Base-by-base conservation (phyloP, 1,140 invertebrate genomes). In the Metopolophium dirhodum region DNA sequence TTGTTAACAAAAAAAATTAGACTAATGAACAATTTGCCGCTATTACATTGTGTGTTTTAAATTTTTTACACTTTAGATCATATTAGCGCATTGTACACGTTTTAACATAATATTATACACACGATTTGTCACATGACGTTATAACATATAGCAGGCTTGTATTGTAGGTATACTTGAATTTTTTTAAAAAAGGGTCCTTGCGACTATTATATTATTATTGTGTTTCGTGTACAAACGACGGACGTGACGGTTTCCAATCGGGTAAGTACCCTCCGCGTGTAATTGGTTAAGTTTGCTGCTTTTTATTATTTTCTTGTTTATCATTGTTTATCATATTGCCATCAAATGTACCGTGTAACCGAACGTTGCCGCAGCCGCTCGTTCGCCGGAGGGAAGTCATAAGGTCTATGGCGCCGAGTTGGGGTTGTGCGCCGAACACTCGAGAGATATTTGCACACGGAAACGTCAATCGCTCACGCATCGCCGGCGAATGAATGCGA, bases 221-320 rank as follows among this genome's bases (percentile, higher is more conserved):
- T n/a, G n/a, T n/a, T 45, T 30, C 47, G 45, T 47, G 30, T 47
- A 86, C 9, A 41, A 26, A 85, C 85, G 45, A 30, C 85, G 11
- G 11, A 77, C 45, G 85, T 47, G 85, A 47, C 85, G 41, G 35
- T 87, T 87, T 87, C 45, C 85, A 87, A 87, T 87, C 41, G 85
- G 45, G 85, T 88, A 51, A 88, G 30, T 88, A 35, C 86, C 86
- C 47, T 51, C 30, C 23, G 14, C 86, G 45, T 23, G 8, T 51
- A 88, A 88, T 88, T 51, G 47, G 86, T 88, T 35, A 88, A 88
- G 47, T 88, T 23, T 23, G 86, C 47, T 88, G 7, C n/a, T 49
- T 88, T 88, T 88, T 51, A 51, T 88, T 88, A 88, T 88, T n/a
- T n/a, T n/a, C 20, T n/a, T 88, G n/a, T 88, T 88, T 88, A 47